Evolutionary conservation across 2,888 invertebrate species (phyloP), one percentile per base, ranked within the genome.

Genomic region (Galeruca laticollis): DNA sequence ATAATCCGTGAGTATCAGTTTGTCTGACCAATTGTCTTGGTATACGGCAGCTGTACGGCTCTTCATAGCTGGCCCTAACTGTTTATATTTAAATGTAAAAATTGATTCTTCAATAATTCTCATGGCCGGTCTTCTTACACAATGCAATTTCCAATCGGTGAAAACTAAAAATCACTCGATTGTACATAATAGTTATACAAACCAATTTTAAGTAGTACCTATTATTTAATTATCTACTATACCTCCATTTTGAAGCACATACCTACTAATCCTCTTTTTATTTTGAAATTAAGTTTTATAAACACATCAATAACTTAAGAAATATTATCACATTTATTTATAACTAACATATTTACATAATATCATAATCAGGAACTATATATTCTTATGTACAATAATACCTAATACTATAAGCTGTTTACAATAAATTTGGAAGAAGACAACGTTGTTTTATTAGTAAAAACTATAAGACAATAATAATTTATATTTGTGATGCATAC

Each of bases 291-390:
- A 21, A 33, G 40, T 64, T 61, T 60, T 51, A 61, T 37, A 26
- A 65, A 15, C 18, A 26, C 9, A 21, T 43, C 60, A 5, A 64
- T 68, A 82, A 80, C 82, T 82, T 81, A 83, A 81, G 78, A 79
- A 80, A 76, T 77, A 77, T 77, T 83, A 83, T 83, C 83, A 83
- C 83, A 83, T 82, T 79, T 78, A 81, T 76, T 76, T 75, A 75
- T 72, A 69, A 75, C 74, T 74, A 75, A 68, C n/a, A 67, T 71
- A 71, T 57, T 69, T 68, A 70, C 62, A 70, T 51, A 40, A 40
- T 40, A 71, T 63, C 69, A 60, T 60, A 68, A 73, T 68, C 72
- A 79, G 79, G 79, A 79, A 79, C 79, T 78, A 76, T 78, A 79
- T 77, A 77, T 75, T 71, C 65, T 70, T 68, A 73, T 71, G 68